Evolutionary conservation across 1,140 invertebrate species (phyloP).

Genomic region (Trichoplusia ni): DNA sequence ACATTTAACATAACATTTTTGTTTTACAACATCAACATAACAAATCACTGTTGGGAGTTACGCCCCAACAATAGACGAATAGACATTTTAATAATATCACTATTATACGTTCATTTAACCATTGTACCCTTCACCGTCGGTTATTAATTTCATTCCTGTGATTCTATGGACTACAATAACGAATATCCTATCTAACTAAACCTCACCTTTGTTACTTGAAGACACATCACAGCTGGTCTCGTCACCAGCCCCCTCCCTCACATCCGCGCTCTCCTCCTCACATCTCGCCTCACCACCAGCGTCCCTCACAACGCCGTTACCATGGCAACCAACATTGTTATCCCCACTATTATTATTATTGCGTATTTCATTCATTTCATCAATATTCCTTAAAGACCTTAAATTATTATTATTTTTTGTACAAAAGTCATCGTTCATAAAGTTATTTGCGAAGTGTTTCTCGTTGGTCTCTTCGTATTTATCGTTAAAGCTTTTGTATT

Average conservation of each 20-base stretch:
- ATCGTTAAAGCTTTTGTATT: neutral
- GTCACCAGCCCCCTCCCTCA: neutral
- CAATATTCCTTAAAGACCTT: neutral
- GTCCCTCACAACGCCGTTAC: neutral
- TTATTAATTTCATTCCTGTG: no score
- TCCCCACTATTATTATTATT: constrained; percentile 22
- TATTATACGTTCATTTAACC: no score
- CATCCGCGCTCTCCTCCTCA: neutral
- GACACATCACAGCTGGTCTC: no score
- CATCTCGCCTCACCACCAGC: neutral
- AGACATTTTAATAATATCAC: no score
- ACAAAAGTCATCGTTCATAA: neutral
- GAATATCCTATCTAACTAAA: neutral
- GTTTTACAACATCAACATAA: no score
- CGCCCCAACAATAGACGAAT: no score
- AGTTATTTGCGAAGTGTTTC: neutral
- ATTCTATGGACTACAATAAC: no score
- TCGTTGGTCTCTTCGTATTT: neutral
- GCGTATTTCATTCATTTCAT: constrained; percentile 21
- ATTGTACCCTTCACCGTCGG: no score
- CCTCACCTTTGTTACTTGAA: constrained; percentile 32
- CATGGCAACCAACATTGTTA: no score
- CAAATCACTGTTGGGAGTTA: no score
- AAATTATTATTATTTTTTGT: neutral
- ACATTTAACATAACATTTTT: no score